Evolutionary conservation across 2,113 vertebrate genomes (phyloP).

Genomic region (Corythornis madagascariensis): DNA sequence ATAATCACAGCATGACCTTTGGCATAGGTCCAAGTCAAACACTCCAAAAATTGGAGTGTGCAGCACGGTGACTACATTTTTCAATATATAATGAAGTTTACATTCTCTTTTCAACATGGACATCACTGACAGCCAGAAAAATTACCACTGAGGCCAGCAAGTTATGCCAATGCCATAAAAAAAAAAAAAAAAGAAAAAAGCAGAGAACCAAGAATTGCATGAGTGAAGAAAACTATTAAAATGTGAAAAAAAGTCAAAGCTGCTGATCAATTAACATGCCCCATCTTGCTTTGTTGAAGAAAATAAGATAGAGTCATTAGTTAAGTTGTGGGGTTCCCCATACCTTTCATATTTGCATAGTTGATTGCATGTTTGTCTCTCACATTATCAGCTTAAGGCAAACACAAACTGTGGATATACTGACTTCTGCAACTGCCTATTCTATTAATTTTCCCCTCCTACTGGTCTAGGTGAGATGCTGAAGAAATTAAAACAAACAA

Average conservation of each 20-base stretch:
- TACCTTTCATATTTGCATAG: conserved; percentile 22
- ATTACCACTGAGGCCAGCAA: background rate
- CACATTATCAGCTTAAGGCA: background rate
- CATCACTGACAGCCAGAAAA: background rate
- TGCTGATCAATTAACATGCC: background rate
- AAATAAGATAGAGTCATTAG: conserved; percentile 34
- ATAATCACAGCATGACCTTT: background rate
- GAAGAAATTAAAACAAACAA: background rate
- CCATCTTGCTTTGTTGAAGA: background rate
- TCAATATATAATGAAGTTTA: background rate
- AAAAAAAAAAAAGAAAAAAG: background rate
- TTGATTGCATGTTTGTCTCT: conserved; percentile 10
- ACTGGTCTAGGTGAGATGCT: background rate
- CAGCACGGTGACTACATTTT: background rate
- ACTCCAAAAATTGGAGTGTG: background rate
- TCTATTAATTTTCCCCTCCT: background rate
- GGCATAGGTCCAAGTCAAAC: background rate
- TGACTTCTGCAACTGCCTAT: background rate
- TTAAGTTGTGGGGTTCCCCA: background rate
- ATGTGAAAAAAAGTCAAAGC: background rate
- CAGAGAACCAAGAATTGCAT: background rate
- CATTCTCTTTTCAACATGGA: background rate
- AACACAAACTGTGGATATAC: background rate
- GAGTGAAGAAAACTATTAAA: background rate
- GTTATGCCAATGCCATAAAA: background rate